These are phyloP conservation scores for Equus quagga DNA, from an alignment of 2,113 vertebrate species.

Conservation along the genomic window DNA sequence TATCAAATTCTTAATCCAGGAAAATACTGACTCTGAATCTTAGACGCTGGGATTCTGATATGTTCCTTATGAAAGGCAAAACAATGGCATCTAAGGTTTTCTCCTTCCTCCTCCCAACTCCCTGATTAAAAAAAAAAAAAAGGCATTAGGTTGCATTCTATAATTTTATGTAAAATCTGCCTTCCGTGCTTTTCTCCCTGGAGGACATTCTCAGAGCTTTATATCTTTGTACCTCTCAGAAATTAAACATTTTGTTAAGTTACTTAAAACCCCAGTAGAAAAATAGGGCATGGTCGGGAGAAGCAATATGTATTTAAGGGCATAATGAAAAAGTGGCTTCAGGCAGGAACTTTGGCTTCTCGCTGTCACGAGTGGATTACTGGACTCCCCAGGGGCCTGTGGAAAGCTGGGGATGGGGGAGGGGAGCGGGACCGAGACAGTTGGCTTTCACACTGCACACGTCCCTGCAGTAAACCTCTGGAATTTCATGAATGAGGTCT, in stretches of 20 bases:
- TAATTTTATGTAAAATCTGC: conserved; percentile 35
- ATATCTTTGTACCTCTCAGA: conserved; percentile 48
- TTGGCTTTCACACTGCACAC: background rate
- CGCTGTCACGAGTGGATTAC: background rate
- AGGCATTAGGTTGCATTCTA: background rate
- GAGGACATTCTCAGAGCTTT: conserved; percentile 17
- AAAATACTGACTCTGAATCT: conserved; percentile 23
- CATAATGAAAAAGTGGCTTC: background rate
- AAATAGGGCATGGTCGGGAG: background rate
- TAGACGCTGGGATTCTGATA: background rate
- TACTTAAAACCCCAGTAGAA: conserved; percentile 41
- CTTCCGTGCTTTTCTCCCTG: background rate
- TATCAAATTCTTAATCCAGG: background rate
- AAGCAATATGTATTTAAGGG: background rate
- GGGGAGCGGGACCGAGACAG: background rate
- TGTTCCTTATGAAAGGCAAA: conserved; percentile 9
- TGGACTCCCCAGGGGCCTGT: background rate
- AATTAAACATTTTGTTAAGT: conserved; percentile 30
- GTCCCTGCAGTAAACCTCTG: background rate
- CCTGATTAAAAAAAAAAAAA: background rate
- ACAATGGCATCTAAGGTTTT: background rate
- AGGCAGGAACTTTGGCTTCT: background rate
- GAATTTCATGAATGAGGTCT: background rate
- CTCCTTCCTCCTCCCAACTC: background rate
- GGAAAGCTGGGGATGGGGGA: background rate